Evolutionary conservation across 2,888 invertebrate species (phyloP), one percentile per base, ranked within the genome.

Genomic region (Archips xylosteana): DNA sequence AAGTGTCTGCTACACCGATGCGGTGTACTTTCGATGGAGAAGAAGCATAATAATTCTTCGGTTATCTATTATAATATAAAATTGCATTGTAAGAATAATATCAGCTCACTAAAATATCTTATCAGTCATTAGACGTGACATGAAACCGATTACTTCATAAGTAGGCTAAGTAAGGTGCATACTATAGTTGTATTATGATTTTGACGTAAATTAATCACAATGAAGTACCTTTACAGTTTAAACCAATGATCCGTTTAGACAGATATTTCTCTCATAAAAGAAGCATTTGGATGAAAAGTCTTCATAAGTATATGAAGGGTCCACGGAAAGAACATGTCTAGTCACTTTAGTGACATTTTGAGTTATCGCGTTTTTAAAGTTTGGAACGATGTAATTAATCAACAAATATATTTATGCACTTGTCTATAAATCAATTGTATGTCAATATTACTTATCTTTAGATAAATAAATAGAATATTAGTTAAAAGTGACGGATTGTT

Each of bases 11-110:
- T 34, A 80, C 83, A 6, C 89, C 90, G 8, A 84, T 87, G 34
- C 85, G 90, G 54, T 91, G 90, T 75, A 85, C 87, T 65, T 76
- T 89, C 9, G 87, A 81, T 8, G 89, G 88, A 2, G 87, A 88
- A 47, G 74, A 69, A 51, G 23, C 51, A 23, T 74, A 51, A 70
- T 13, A 23, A 15, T 36, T 15, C 4, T 36, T 54, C n/a, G 10
- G 2, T 39, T 39, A 36, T 23, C 23, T 23, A 12, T 12, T 0
- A 9, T 15, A 47, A 57, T 36, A 45, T 60, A n/a, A 6, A 5
- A 65, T 66, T 8, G 15, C 23, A 49, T 64, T 34, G 36, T 62
- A 67, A 71, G 54, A 54, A 36, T 67, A 62, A 57, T 63, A 63
- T 69, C 47, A 69, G n/a, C 63, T 64, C 13, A 42, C 13, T 64